Percentiles rank a stretch among this genome's conserved stretches.
These are phyloP conservation scores for Napeogenes inachia DNA, from an alignment of 2,888 invertebrate genomes.

Conservation along the genomic window DNA sequence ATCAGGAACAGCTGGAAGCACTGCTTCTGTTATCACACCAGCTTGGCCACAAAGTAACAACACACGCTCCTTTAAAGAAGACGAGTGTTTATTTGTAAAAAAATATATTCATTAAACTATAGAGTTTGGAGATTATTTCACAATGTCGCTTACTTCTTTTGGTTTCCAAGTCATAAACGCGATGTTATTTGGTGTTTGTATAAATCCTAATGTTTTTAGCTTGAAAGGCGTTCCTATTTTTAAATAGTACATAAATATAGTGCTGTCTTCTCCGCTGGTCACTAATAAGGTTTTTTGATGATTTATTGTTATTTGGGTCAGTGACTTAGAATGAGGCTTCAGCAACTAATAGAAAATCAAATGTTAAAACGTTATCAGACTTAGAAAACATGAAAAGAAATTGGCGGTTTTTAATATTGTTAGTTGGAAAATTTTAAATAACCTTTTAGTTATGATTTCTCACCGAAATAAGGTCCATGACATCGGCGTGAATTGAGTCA, in stretches of 20 bases:
- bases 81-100: neutral
- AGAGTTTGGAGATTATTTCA: neutral
- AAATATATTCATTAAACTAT: neutral
- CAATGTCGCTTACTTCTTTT: slow-evolving; percentile 52
- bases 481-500: slow-evolving; percentile 51
- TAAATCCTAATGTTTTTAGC: slow-evolving; percentile 82
- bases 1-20: slow-evolving; percentile 47
- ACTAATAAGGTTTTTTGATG: slow-evolving; percentile 76
- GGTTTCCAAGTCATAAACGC: slow-evolving; percentile 84
- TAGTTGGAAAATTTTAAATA: no score
- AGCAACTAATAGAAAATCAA: slow-evolving; percentile 52
- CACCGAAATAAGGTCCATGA: slow-evolving; percentile 61
- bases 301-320: slow-evolving; percentile 81
- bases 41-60: slow-evolving; percentile 63
- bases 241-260: slow-evolving; percentile 82
- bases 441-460: slow-evolving; percentile 23
- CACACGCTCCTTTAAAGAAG: slow-evolving; percentile 49
- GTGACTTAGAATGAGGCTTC: slow-evolving; percentile 82
- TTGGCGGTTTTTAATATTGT: no score
- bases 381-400: no score
- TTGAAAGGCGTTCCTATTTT: slow-evolving; percentile 55
- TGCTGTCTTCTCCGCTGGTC: slow-evolving; percentile 81
- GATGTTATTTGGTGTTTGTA: slow-evolving; percentile 79
- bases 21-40: slow-evolving; percentile 64
- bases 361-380: neutral